Evolutionary conservation across 2,888 invertebrate species (phyloP).

Genomic region (Ptychoptera albimana): DNA sequence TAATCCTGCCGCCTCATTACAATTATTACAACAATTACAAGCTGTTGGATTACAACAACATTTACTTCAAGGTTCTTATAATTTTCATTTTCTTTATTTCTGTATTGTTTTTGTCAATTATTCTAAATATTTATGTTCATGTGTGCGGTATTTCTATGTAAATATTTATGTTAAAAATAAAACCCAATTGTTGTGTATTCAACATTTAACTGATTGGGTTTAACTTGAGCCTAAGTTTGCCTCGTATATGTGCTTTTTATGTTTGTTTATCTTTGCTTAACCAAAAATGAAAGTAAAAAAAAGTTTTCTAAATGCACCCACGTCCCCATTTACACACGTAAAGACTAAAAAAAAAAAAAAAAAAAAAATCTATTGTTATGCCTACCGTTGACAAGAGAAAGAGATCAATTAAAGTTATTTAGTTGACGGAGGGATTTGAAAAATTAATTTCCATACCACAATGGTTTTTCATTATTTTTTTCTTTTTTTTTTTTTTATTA

Average conservation of each 20-base stretch:
- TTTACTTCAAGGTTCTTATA: slow-evolving; percentile 40
- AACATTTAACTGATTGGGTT: not conserved
- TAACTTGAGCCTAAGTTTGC: not conserved
- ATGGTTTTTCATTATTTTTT: too few species aligned
- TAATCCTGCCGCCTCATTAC: slow-evolving; percentile 44
- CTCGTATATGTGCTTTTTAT: not conserved
- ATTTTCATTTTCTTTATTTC: not conserved
- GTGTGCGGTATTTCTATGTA: not conserved
- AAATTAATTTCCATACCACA: too few species aligned
- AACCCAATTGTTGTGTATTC: slow-evolving; percentile 6
- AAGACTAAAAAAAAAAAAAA: too few species aligned
- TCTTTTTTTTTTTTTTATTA: too few species aligned
- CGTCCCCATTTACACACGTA: too few species aligned
- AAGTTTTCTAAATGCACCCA: too few species aligned
- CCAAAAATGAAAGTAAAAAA: too few species aligned
- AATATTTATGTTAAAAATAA: not conserved
- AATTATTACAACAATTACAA: slow-evolving; percentile 47
- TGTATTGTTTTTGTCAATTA: slow-evolving; percentile 11
- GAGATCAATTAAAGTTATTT: too few species aligned
- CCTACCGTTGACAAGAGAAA: too few species aligned
- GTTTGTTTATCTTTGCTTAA: too few species aligned
- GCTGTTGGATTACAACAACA: slow-evolving; percentile 48
- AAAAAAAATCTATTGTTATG: too few species aligned
- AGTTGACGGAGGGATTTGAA: too few species aligned
- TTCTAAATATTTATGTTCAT: slow-evolving; percentile 16